phyloP scores from a whole-genome alignment of 2,113 vertebrate species.

The Phocoena phocoena region DNA sequence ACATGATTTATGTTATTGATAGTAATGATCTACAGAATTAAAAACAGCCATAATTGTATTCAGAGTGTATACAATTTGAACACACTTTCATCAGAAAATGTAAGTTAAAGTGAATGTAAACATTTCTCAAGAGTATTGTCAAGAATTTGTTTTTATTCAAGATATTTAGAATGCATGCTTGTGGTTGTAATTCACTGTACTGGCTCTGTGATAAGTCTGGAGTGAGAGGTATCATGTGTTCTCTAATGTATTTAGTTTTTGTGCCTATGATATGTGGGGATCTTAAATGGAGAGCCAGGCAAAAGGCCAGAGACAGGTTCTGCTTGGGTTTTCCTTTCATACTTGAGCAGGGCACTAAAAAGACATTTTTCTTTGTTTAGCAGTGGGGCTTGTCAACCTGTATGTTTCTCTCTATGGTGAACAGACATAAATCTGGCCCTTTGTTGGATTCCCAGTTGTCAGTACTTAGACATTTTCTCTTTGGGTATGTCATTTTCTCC shows the following conservation, averaged over 20 bases:
- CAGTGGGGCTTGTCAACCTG: neutral
- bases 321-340: neutral
- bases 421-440: neutral
- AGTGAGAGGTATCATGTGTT: neutral
- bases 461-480: neutral
- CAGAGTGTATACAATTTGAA: neutral
- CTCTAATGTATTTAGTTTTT: neutral
- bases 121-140: neutral
- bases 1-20: neutral
- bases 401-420: neutral
- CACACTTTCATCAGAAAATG: neutral
- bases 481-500: neutral
- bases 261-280: neutral
- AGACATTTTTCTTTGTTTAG: neutral
- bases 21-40: neutral
- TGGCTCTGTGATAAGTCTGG: neutral
- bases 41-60: neutral
- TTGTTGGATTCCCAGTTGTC: neutral
- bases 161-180: neutral
- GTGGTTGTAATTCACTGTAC: neutral
- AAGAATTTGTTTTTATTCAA: neutral
- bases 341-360: neutral
- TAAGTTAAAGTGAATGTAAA: neutral
- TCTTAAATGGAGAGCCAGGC: neutral
- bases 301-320: neutral